These are phyloP conservation scores for Torymus aiolomorphi DNA, from an alignment of 2,888 invertebrate genomes.

Conservation along the genomic window DNA sequence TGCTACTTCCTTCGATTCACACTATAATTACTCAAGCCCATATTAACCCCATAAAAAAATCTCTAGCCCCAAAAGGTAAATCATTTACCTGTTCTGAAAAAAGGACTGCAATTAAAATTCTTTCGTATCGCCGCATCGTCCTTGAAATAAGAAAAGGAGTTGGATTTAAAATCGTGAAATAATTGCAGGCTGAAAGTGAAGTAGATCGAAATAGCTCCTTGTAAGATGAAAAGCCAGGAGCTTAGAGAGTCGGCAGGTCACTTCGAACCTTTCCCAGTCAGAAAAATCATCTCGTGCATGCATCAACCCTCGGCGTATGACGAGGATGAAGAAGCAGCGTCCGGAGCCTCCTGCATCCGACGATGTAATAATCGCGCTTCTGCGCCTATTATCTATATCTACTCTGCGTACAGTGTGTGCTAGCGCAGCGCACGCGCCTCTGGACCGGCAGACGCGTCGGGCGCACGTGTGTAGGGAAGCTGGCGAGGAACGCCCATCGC, in stretches of 20 bases:
- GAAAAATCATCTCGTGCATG: conserved; percentile 23
- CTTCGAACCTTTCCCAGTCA: conserved; percentile 16
- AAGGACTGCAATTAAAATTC: background rate
- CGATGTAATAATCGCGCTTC: conserved; percentile 46
- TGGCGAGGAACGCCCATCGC: conserved; percentile 30
- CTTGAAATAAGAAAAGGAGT: background rate
- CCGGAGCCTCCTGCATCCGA: conserved; percentile 9
- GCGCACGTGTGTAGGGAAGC: conserved; percentile 4
- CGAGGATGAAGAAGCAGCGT: conserved; percentile 9
- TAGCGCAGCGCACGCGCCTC: background rate
- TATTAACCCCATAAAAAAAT: background rate
- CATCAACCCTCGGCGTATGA: conserved; percentile 13
- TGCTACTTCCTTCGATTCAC: background rate
- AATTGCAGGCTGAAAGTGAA: background rate
- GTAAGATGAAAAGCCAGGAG: too few species aligned
- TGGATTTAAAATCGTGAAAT: background rate
- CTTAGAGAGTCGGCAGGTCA: background rate
- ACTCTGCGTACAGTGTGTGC: background rate
- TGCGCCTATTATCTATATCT: conserved; percentile 39
- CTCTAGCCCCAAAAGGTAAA: background rate
- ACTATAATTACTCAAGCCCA: conserved; percentile 9
- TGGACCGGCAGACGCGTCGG: background rate
- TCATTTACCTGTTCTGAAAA: background rate
- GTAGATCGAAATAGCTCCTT: too few species aligned
- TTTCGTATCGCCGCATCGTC: background rate